Evolutionary conservation across 2,113 vertebrate genomes (phyloP), one percentile per base, ranked within the genome.

Genomic region (Tetraodon nigroviridis): DNA sequence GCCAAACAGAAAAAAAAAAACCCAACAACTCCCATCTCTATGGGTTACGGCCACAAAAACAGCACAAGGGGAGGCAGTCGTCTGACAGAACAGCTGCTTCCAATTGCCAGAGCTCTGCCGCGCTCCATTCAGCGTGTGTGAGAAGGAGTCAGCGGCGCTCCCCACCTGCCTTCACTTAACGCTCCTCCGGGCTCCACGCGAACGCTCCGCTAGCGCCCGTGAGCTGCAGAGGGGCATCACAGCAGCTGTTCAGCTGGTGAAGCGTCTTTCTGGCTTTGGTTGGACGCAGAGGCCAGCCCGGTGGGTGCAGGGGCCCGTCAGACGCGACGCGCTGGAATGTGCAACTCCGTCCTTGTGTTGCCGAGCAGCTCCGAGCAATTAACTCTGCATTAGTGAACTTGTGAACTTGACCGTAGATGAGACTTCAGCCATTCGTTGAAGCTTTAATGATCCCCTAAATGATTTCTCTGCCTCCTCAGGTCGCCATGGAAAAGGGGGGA

Each of bases 401-500:
- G 21, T 40, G 24, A 16, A 29, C 32, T 4, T 0, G 14, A n/a
- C 12, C 20, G 8, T 27, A 8, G 18, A 40, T 4, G 40, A 14
- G 0, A 27, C 16, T 18, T 27, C 19, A 7, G 18, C 45, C 55
- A 45, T 56, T 22, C 55, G 13, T 51, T 16, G 12, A 44, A 18
- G 29, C 14, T 51, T 64, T 7, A 5, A 8, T 67, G 3, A 45
- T 20, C 49, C 0, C 7, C 20, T 46, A 11, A 27, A 61, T 74
- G 16, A 82, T 32, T 18, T n/a, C 18, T 61, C 44, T 72, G 29
- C 58, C 20, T 75, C 53, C 15, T 64, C 75, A 91, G 90, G 89
- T 52, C 89, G 93, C 55, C 92, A 93, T 44, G 90, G 92, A 58
- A 95, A 95, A 85, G 94, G 94, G 8, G 94, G 94, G 46, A 96